Base-by-base conservation (phyloP, 1,140 invertebrate species). In the Anoplophora glabripennis region DNA sequence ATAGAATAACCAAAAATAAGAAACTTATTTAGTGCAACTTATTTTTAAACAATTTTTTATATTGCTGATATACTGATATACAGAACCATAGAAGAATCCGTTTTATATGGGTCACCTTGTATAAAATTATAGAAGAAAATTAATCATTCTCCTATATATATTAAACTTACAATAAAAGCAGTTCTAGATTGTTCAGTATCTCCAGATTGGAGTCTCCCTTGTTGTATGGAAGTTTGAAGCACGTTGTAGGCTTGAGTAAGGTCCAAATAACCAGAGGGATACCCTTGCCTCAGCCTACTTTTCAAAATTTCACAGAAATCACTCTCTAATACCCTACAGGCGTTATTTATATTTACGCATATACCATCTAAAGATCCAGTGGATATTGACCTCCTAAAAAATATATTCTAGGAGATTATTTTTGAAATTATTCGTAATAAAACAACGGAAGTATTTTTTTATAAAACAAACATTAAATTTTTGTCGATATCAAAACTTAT, bases 311-410 rank as follows among this genome's bases (percentile, higher is more conserved):
- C 84, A 12, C 87, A 85, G 73, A 93, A 94, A 65, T 92, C 89
- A 51, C 89, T 87, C 79, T 99, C 96, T 28, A 99, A 78, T 44
- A 93, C 84, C 1, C 89, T 84, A 68, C 89, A 89, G 1, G 90
- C 91, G 78, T 96, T 95, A 77, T 99, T 99, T 3, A 99, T 86
- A 67, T 98, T 93, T 33, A 94, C 95, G 80, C 97, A 99, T 42
- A 94, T 88, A 37, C 94, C 96, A 76, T 99, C 96, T 42, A 98
- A 84, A 72, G 90, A 98, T 66, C 89, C 89, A 70, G 89, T 96
- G 7, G 89, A 89, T 48, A 96, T 83, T 12, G 92, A 88, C 56
- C 96, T 86, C 68, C 91, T 90, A 66, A 37, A 66, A 72, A 28
- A 21, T 8, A 59, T 45, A 4, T 0, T 38, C 11, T 49, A 28